Evolutionary conservation across 2,797 vertebrate genomes (phyloP).

Genomic region (Distichodus sexfasciatus): DNA sequence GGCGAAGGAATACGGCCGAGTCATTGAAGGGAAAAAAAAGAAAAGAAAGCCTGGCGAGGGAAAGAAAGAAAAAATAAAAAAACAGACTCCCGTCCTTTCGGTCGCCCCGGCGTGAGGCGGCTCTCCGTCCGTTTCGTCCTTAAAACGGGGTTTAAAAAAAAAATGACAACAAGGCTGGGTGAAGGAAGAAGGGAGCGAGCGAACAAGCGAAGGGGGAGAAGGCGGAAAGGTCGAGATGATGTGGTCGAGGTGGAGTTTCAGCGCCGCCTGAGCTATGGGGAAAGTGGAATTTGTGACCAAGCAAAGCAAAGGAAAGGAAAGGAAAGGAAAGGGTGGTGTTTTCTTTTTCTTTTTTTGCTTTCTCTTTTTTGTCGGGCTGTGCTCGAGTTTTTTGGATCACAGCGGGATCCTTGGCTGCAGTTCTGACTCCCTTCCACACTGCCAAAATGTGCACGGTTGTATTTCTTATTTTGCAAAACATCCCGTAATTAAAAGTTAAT

Average conservation of each 20-base stretch:
- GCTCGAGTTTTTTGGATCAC: slow-evolving; percentile 81
- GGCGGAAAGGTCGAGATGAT: slow-evolving; percentile 77
- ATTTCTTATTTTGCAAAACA: slow-evolving; percentile 74
- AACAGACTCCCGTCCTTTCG: slow-evolving; percentile 61
- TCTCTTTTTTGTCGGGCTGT: slow-evolving; percentile 73
- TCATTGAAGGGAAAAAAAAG: slow-evolving; percentile 54
- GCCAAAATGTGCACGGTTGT: slow-evolving; percentile 83
- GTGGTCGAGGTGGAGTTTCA: slow-evolving; percentile 77
- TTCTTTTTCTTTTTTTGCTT: slow-evolving; percentile 52
- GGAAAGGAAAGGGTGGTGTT: slow-evolving; percentile 81
- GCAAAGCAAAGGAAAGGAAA: too few relatives aligned
- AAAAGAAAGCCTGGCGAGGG: slow-evolving; percentile 47
- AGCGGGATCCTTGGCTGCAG: slow-evolving; percentile 88
- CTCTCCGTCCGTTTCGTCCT: slow-evolving; percentile 69
- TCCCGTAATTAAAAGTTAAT: slow-evolving; percentile 67
- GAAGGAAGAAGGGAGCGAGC: slow-evolving; percentile 72
- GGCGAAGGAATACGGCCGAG: slow-evolving; percentile 56
- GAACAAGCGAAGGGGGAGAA: slow-evolving; percentile 71
- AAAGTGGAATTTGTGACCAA: slow-evolving; percentile 83
- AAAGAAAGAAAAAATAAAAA: slow-evolving; percentile 40
- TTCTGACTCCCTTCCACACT: slow-evolving; percentile 78
- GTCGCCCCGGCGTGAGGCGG: slow-evolving; percentile 64
- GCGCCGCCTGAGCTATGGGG: slow-evolving; percentile 75
- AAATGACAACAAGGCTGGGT: slow-evolving; percentile 72
- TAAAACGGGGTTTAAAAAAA: slow-evolving; percentile 69